Conservation (phyloP, 1,140 invertebrate species). For the Periplaneta americana region DNA sequence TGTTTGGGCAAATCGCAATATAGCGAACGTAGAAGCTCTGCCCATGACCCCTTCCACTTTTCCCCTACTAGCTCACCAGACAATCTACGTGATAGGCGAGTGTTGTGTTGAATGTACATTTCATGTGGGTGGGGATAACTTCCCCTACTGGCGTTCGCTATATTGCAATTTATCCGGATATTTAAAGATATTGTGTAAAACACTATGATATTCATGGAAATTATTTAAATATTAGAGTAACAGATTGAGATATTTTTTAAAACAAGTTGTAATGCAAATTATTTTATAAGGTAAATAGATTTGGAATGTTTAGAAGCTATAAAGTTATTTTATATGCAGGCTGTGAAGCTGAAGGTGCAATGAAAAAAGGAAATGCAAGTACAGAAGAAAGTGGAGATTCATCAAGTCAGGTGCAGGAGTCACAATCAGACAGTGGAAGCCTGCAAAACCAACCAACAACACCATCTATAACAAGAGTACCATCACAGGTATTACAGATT, state of each 20-base stretch:
- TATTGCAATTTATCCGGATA: too few relatives aligned
- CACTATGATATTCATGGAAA: too few relatives aligned
- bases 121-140: too few relatives aligned
- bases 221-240: too few relatives aligned
- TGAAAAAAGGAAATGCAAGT: background rate
- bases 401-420: background rate
- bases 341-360: slow-evolving; percentile 1
- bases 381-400: slow-evolving; percentile 4
- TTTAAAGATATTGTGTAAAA: too few relatives aligned
- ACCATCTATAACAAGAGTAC: slow-evolving; percentile 30
- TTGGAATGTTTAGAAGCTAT: background rate
- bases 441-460: background rate
- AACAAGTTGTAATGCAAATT: background rate
- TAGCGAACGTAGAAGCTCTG: too few relatives aligned
- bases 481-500: slow-evolving; percentile 34
- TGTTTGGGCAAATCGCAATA: too few relatives aligned
- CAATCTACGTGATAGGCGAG: too few relatives aligned
- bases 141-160: too few relatives aligned
- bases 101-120: too few relatives aligned
- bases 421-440: background rate
- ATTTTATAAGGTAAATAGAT: background rate
- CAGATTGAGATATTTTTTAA: background rate
- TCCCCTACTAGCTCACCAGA: too few relatives aligned
- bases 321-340: background rate
- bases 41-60: too few relatives aligned